Conservation (phyloP, 2,113 vertebrate species). For the Baryphthengus martii region DNA sequence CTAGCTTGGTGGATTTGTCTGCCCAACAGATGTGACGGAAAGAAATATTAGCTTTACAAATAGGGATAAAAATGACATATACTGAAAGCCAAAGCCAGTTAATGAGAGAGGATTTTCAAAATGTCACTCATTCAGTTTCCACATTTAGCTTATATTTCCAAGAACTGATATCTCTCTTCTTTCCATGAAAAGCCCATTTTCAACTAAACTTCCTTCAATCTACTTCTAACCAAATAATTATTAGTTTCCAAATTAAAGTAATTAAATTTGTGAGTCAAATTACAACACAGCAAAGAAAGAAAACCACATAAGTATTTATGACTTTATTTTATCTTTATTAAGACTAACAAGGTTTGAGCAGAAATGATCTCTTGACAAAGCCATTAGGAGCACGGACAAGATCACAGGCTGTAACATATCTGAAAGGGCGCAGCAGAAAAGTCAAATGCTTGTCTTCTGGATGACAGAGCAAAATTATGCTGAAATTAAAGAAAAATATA, state of each 20-base stretch:
- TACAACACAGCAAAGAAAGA: constrained; percentile 5
- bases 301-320: constrained; percentile 42
- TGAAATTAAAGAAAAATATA: background rate
- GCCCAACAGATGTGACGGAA: constrained; percentile 9
- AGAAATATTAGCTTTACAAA: constrained; percentile 59
- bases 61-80: constrained; percentile 45
- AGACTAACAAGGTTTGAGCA: constrained; percentile 29
- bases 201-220: background rate
- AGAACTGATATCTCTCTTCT: background rate
- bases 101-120: constrained; percentile 54
- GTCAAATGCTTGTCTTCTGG: background rate
- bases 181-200: constrained; percentile 6
- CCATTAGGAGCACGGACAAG: constrained; percentile 28
- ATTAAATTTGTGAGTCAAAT: constrained; percentile 57
- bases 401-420: background rate
- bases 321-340: constrained; percentile 52
- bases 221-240: constrained; percentile 51
- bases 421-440: constrained; percentile 22
- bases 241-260: constrained; percentile 34
- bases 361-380: constrained; percentile 46
- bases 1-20: background rate
- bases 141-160: background rate
- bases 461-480: constrained; percentile 7
- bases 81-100: constrained; percentile 40
- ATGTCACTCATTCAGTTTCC: constrained; percentile 32